A percentile compares a stretch with the other conserved stretches of the same genome.
These are phyloP conservation scores for Trichosurus vulpecula DNA, from an alignment of 2,797 vertebrate species.

Conservation along the genomic window DNA sequence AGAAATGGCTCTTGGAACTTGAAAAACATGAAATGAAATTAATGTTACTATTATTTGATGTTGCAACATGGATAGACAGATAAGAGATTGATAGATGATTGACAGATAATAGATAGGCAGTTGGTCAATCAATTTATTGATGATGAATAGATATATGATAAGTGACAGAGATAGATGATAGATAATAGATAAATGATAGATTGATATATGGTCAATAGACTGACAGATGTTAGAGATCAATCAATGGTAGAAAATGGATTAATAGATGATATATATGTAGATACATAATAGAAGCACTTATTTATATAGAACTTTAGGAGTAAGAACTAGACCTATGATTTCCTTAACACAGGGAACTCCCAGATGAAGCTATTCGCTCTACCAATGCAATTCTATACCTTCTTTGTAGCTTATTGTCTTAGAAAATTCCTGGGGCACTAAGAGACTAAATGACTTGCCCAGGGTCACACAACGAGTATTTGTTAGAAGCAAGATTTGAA, in stretches of 20 bases:
- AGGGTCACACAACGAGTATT: neutral
- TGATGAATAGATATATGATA: neutral
- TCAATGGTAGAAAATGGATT: neutral
- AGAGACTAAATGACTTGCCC: neutral
- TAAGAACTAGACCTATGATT: neutral
- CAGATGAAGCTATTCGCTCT: neutral
- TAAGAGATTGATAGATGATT: neutral
- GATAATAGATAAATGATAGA: neutral
- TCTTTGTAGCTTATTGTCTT: neutral
- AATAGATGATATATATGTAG: neutral
- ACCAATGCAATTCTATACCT: neutral
- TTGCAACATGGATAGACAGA: neutral
- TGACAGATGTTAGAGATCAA: neutral
- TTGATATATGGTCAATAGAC: neutral
- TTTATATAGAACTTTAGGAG: neutral
- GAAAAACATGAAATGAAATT: conserved; percentile 1
- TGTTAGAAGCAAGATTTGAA: neutral
- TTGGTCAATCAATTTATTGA: neutral
- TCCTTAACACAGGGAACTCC: neutral
- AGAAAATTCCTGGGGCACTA: neutral
- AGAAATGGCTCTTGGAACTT: conserved; percentile 23
- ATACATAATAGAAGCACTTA: neutral
- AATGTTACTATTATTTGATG: neutral
- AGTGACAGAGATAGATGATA: neutral
- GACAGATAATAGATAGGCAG: neutral